phyloP scores from a whole-genome alignment of 1,140 invertebrate genomes.

The Eriocheir sinensis region DNA sequence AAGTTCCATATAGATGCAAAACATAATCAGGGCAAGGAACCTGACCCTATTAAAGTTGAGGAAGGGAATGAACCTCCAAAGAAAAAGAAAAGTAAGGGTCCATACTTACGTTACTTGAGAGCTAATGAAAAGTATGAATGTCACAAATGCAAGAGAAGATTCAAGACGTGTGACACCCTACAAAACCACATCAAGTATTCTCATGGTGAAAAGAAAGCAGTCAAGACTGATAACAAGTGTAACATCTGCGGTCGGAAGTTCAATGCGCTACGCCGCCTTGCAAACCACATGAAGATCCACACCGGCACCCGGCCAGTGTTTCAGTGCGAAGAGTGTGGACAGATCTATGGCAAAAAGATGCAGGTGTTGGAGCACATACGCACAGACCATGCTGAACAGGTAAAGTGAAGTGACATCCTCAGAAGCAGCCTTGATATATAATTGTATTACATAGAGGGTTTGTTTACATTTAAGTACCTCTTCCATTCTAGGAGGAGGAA shows the following conservation, averaged over 20 bases:
- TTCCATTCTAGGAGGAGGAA: no score
- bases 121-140: constrained; percentile 77
- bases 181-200: constrained; percentile 73
- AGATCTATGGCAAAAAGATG: constrained; percentile 78
- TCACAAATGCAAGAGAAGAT: constrained; percentile 68
- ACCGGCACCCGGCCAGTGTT: constrained; percentile 76
- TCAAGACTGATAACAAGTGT: constrained; percentile 64
- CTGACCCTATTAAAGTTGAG: not conserved
- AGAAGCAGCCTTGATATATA: no score
- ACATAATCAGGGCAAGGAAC: constrained; percentile 54
- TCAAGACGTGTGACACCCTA: constrained; percentile 73
- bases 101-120: constrained; percentile 74
- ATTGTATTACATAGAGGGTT: no score
- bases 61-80: constrained; percentile 43
- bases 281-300: constrained; percentile 77
- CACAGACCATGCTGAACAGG: constrained; percentile 78
- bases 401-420: no score
- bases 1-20: constrained; percentile 68
- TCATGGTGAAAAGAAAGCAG: constrained; percentile 72
- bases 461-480: no score
- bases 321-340: constrained; percentile 79
- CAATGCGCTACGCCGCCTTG: constrained; percentile 65
- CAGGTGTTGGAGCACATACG: constrained; percentile 78
- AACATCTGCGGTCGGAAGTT: constrained; percentile 75
- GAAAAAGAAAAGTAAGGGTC: constrained; percentile 76